phyloP scores from a whole-genome alignment of 2,797 vertebrate species.

The Leucoraja ocellata region DNA sequence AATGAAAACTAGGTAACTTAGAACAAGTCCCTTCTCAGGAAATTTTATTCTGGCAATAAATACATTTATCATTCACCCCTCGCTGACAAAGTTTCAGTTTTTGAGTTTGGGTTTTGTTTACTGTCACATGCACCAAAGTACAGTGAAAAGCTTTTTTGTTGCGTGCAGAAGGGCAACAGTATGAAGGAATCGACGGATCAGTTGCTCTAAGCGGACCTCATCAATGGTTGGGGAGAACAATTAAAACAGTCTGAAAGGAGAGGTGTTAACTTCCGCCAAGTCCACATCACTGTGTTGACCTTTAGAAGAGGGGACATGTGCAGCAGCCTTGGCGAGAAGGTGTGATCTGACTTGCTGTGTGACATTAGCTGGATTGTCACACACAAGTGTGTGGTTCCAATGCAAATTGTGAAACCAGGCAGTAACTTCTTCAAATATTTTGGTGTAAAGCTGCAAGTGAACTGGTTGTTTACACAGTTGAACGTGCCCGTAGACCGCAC shows the following conservation, averaged over 20 bases:
- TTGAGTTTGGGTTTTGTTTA: too few species aligned
- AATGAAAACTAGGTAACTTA: background rate
- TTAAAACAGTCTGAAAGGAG: background rate
- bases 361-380: background rate
- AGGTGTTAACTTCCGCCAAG: background rate
- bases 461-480: background rate
- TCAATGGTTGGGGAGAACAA: background rate
- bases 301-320: background rate
- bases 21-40: background rate
- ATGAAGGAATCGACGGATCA: background rate
- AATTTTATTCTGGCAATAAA: background rate
- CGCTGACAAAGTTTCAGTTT: background rate
- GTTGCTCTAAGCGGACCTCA: background rate
- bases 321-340: background rate
- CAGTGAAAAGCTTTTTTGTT: too few species aligned
- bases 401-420: background rate
- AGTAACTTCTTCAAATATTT: background rate
- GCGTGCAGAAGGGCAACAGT: background rate
- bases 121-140: too few species aligned
- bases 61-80: too few species aligned
- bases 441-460: background rate
- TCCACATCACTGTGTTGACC: background rate
- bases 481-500: background rate
- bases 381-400: background rate
- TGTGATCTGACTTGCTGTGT: background rate